These are phyloP conservation scores for Morone saxatilis DNA, from an alignment of 2,113 vertebrate species.

Conservation along the genomic window DNA sequence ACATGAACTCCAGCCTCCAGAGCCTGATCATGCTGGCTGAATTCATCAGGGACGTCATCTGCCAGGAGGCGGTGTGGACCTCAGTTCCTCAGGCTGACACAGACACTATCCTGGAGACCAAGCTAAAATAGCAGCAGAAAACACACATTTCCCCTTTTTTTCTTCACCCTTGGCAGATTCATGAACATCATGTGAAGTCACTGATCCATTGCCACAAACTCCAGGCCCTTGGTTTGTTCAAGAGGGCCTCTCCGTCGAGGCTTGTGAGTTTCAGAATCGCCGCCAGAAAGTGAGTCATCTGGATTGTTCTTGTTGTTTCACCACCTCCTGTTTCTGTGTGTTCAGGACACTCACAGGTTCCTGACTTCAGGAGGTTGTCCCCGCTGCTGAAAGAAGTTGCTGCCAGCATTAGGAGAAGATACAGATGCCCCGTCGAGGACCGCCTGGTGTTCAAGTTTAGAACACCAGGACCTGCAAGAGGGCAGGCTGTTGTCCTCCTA, in stretches of 20 bases:
- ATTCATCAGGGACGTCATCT: not conserved
- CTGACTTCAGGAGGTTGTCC: not conserved
- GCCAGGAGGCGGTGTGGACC: conserved; percentile 11
- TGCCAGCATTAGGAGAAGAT: not conserved
- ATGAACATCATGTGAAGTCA: too few relatives aligned
- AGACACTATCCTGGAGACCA: not conserved
- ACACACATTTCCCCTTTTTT: too few relatives aligned
- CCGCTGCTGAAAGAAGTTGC: not conserved
- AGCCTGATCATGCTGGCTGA: not conserved
- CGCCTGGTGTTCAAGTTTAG: not conserved
- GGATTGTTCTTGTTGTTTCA: not conserved
- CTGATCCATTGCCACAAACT: not conserved
- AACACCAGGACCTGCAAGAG: not conserved
- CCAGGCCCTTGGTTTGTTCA: not conserved
- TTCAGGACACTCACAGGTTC: conserved; percentile 17
- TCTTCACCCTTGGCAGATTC: too few relatives aligned
- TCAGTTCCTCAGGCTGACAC: not conserved
- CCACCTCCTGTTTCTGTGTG: not conserved
- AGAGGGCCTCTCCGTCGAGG: not conserved
- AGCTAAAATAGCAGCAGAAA: not conserved
- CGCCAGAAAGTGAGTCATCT: not conserved
- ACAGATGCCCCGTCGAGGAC: not conserved
- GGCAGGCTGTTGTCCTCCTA: too few relatives aligned
- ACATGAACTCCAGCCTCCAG: not conserved
- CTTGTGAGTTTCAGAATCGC: not conserved